Evolutionary conservation across 2,113 vertebrate genomes (phyloP).

Genomic region (Gallinago media): DNA sequence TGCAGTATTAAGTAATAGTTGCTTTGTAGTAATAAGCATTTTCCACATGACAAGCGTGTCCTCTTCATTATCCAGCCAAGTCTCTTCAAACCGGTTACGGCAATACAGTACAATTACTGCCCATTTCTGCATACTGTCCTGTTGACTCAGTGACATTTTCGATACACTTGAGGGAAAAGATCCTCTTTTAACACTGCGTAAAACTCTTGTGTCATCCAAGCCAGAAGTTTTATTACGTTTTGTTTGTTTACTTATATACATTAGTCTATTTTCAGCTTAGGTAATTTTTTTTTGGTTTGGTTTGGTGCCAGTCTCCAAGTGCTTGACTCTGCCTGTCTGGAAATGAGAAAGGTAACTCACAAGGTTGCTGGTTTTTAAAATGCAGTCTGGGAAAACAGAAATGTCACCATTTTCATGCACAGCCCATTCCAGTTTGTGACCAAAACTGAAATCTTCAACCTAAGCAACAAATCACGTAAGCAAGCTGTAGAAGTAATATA

Average conservation of each 20-base stretch:
- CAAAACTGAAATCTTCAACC: background rate
- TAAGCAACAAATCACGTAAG: accelerated
- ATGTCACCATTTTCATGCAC: accelerated
- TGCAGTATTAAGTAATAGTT: background rate
- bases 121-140: background rate
- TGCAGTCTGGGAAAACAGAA: background rate
- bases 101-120: background rate
- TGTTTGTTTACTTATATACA: background rate
- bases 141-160: background rate
- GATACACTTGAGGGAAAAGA: background rate
- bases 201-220: background rate
- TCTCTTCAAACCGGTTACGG: background rate
- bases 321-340: background rate
- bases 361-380: background rate
- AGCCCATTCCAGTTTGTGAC: background rate
- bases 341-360: background rate
- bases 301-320: background rate
- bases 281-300: background rate
- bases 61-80: background rate
- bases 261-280: background rate
- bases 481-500: accelerated
- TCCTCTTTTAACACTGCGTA: background rate
- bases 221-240: background rate
- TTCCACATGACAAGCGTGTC: background rate
- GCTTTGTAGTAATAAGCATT: background rate